A percentile compares a stretch with the other conserved stretches of the same genome.
These are phyloP conservation scores for Paralinhomoeus sp. DNA, from an alignment of 2,888 invertebrate species.

Conservation along the genomic window DNA sequence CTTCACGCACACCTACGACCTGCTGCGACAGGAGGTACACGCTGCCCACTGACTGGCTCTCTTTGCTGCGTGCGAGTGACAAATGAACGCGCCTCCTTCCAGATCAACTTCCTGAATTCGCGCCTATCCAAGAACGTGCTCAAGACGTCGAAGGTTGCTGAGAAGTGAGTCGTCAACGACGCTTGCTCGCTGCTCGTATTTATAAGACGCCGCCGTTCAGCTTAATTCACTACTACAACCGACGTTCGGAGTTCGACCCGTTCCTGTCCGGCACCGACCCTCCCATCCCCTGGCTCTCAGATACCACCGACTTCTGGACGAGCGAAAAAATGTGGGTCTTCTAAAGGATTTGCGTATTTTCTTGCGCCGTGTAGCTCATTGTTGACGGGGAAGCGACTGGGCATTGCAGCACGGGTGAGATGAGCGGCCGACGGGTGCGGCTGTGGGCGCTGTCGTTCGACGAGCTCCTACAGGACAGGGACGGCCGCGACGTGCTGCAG, in stretches of 20 bases:
- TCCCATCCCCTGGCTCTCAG: conserved; percentile 78
- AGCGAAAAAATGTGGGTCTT: conserved; percentile 55
- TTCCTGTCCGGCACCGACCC: conserved; percentile 75
- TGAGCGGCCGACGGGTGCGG: conserved; percentile 71
- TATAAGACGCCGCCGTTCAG: conserved; percentile 1
- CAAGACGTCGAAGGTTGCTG: conserved; percentile 73
- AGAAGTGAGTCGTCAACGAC: conserved; percentile 50
- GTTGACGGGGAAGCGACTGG: too few species aligned
- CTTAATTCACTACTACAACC: conserved; percentile 37
- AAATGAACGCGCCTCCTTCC: too few species aligned
- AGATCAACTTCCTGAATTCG: conserved; percentile 47
- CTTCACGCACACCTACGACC: conserved; percentile 25
- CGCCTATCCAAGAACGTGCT: conserved; percentile 64
- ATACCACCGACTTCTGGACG: conserved; percentile 89
- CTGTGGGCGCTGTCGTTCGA: conserved; percentile 91
- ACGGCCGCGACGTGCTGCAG: conserved; percentile 76
- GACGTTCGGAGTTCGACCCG: conserved; percentile 84
- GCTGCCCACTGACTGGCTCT: too few species aligned
- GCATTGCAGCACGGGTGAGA: conserved; percentile 41
- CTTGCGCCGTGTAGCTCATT: too few species aligned
- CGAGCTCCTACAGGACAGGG: conserved; percentile 43
- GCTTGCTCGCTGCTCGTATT: too few species aligned
- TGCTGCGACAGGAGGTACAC: conserved; percentile 38
- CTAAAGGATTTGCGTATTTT: conserved; percentile 36
- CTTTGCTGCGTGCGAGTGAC: too few species aligned